Evolutionary conservation across 2,888 invertebrate species (phyloP).

Genomic region (Aleiodes testaceus): DNA sequence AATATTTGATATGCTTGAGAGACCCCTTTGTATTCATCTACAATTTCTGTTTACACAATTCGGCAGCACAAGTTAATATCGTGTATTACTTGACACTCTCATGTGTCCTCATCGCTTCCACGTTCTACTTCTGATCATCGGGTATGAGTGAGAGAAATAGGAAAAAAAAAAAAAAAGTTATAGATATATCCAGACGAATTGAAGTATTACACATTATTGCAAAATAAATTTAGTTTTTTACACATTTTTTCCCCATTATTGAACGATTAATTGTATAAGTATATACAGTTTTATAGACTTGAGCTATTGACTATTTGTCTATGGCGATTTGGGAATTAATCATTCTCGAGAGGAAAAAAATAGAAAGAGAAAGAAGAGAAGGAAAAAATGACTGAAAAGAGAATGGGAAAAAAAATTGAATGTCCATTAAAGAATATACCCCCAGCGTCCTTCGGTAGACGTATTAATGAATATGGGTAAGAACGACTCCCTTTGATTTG

Average conservation of each 20-base stretch:
- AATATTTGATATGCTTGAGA: too few species aligned
- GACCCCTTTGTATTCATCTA: too few species aligned
- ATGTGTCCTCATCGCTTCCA: too few species aligned
- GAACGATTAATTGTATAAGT: not conserved
- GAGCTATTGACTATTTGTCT: too few species aligned
- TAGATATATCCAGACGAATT: too few species aligned
- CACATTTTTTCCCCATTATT: not conserved
- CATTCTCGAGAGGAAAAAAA: not conserved
- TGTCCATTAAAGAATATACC: conserved; percentile 55
- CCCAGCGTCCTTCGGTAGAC: conserved; percentile 61
- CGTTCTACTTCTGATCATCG: too few species aligned
- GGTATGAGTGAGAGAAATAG: too few species aligned
- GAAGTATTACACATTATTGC: too few species aligned
- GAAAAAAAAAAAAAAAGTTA: too few species aligned
- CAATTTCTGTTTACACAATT: too few species aligned
- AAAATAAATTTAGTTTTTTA: not conserved
- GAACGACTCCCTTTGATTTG: conserved; percentile 49
- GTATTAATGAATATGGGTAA: conserved; percentile 64
- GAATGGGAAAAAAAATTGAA: conserved; percentile 22
- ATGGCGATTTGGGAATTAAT: not conserved
- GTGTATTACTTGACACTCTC: too few species aligned
- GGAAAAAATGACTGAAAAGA: not conserved
- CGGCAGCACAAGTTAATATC: too few species aligned
- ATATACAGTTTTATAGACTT: not conserved
- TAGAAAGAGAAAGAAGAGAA: conserved; percentile 2